phyloP scores from a whole-genome alignment of 37 sponge, comb jelly and placozoan species.

The Eunapius fragilis region DNA sequence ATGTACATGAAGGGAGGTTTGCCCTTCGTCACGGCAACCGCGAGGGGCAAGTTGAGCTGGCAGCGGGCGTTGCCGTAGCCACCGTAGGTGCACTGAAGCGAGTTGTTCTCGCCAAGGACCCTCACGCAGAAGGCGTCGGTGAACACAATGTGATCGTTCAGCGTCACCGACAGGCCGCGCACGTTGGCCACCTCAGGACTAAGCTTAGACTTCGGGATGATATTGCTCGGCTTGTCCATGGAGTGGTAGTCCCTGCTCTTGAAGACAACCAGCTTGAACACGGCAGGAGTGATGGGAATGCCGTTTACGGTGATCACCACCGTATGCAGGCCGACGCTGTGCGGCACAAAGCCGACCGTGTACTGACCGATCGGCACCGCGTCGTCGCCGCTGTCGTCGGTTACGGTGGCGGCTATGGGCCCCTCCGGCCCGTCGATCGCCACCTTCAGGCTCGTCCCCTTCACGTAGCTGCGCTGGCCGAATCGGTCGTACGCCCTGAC shows the following conservation, averaged over 20 bases:
- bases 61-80: slow-evolving; percentile 22
- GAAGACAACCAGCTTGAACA: slow-evolving; percentile 25
- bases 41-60: slow-evolving; percentile 28
- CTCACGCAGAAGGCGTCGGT: slow-evolving; percentile 40
- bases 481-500: slow-evolving; percentile 41
- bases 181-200: slow-evolving; percentile 22
- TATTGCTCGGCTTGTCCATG: background rate
- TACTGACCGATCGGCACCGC: background rate
- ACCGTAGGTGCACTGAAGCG: slow-evolving; percentile 21
- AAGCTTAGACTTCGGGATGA: background rate
- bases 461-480: slow-evolving; percentile 26
- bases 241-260: slow-evolving; percentile 32
- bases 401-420: background rate
- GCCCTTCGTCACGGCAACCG: background rate
- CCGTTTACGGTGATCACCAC: slow-evolving; percentile 10
- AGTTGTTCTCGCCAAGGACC: background rate
- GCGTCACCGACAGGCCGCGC: slow-evolving; percentile 3
- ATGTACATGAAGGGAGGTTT: slow-evolving; percentile 15
- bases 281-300: background rate
- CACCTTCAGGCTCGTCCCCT: slow-evolving; percentile 12
- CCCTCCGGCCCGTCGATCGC: slow-evolving; percentile 11
- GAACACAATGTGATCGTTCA: slow-evolving; percentile 26
- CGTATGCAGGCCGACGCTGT: slow-evolving; percentile 23
- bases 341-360: slow-evolving; percentile 18
- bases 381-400: background rate